phyloP scores from a whole-genome alignment of 2,888 invertebrate genomes.

The Calameuta idolon region DNA sequence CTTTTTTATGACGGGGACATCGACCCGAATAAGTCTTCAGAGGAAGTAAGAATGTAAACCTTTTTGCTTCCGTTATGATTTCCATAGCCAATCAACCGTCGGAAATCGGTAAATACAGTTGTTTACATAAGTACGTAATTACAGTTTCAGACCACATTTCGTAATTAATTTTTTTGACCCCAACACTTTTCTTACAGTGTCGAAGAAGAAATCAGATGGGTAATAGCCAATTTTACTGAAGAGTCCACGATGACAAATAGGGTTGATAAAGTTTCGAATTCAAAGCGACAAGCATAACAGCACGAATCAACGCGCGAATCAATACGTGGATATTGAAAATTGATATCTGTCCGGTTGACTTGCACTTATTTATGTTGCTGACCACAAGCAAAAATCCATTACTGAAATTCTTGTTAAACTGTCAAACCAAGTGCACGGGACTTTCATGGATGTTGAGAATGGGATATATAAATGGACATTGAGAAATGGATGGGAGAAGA shows the following conservation, averaged over 20 bases:
- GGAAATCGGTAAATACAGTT: neutral
- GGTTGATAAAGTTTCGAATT: neutral
- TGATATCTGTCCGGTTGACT: neutral
- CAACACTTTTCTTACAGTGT: neutral
- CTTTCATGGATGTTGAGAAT: neutral
- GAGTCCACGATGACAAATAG: neutral
- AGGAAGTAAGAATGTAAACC: neutral
- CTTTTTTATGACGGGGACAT: neutral
- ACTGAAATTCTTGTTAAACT: neutral
- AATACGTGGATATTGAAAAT: neutral
- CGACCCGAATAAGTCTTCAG: neutral
- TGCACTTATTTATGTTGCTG: neutral
- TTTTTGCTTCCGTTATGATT: neutral
- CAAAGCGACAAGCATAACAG: neutral
- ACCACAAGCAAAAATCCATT: neutral
- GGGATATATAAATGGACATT: neutral
- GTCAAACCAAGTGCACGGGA: neutral
- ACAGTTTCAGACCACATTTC: neutral
- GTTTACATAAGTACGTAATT: neutral
- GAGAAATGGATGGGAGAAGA: neutral
- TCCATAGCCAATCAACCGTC: neutral
- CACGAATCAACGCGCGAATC: neutral
- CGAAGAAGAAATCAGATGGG: neutral
- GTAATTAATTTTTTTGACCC: neutral
- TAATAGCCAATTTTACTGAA: neutral